phyloP scores from a whole-genome alignment of 2,797 vertebrate species.

The Paguma larvata region DNA sequence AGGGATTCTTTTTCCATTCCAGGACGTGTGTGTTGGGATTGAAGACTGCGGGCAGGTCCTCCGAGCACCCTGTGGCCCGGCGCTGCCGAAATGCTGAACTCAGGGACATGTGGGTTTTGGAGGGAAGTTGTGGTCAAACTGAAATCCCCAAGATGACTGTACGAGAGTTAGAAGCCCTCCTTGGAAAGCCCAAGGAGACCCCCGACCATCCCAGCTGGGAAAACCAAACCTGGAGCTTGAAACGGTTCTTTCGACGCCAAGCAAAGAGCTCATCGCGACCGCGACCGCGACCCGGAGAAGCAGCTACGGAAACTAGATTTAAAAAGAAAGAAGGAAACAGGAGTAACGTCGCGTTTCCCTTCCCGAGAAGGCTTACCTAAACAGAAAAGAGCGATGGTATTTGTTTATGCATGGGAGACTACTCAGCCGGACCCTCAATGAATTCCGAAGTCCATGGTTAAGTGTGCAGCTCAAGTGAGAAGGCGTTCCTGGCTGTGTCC shows the following conservation, averaged over 20 bases:
- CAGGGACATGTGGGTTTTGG: slow-evolving; percentile 10
- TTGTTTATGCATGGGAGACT: neutral
- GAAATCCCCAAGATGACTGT: slow-evolving; percentile 71
- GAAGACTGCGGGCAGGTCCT: neutral
- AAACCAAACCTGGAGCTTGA: slow-evolving; percentile 41
- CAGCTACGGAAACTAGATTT: neutral
- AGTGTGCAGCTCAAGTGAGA: slow-evolving; percentile 49
- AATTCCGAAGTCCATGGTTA: slow-evolving; percentile 30
- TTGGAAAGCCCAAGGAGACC: slow-evolving; percentile 70
- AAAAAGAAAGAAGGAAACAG: neutral
- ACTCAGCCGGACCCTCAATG: slow-evolving; percentile 11
- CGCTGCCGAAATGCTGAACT: slow-evolving; percentile 42
- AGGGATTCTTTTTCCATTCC: slow-evolving; percentile 64
- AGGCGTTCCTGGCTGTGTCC: slow-evolving; percentile 67
- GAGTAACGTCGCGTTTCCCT: neutral
- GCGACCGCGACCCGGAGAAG: slow-evolving; percentile 36
- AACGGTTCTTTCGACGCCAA: slow-evolving; percentile 13
- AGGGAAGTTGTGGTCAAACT: slow-evolving; percentile 77
- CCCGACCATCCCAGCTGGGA: slow-evolving; percentile 35
- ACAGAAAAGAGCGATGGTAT: neutral
- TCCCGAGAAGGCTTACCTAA: neutral
- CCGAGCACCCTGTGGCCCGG: neutral
- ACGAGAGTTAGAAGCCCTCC: slow-evolving; percentile 34
- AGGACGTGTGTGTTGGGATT: slow-evolving; percentile 3
- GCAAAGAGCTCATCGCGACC: neutral